Evolutionary conservation across 2,888 invertebrate genomes (phyloP), one percentile per base, ranked within the genome.

Genomic region (Athripsodes cinereus): DNA sequence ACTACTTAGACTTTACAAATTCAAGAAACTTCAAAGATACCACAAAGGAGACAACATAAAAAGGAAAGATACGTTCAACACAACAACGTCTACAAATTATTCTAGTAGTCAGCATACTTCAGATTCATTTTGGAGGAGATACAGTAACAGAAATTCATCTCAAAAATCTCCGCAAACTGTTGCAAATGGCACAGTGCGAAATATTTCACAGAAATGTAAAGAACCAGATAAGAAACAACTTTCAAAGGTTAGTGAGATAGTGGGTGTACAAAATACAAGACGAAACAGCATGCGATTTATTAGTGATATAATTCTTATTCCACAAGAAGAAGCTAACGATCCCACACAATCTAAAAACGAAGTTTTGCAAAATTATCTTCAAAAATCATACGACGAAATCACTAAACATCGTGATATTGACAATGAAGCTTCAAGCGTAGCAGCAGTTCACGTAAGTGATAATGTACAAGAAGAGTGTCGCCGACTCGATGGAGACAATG

Each of bases 11-110:
- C 40, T 58, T 50, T 60, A 57, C 47, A 59, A 55, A 53, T 62
- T 59, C 53, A 78, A 75, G 61, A 66, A 76, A 57, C 74, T 78
- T 71, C 72, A 74, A 49, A 76, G 75, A 58, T 63, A 48, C 50
- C 60, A 57, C 40, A 63, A 63, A 52, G 72, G 77, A 55, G 78
- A 78, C 59, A 81, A 79, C 35, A 81, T 86, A 68, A 81, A 82
- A 62, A 77, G 86, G 60, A 80, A 84, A 65, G 85, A 85, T 59
- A 87, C 87, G 2, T 81, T 86, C 70, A 80, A 84, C 64, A 80
- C 84, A 35, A 83, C 84, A 0, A 84, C 85, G 1, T 83, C 84
- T 0, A 82, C 82, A 10, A 81, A 80, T 3, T 80, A 80, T 58
- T 81, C 80, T 0, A 81, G 80, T 61, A 80, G 80, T 61, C 82